Evolutionary conservation across 1,140 invertebrate species (phyloP).

Genomic region (Drosophila kurseongensis): DNA sequence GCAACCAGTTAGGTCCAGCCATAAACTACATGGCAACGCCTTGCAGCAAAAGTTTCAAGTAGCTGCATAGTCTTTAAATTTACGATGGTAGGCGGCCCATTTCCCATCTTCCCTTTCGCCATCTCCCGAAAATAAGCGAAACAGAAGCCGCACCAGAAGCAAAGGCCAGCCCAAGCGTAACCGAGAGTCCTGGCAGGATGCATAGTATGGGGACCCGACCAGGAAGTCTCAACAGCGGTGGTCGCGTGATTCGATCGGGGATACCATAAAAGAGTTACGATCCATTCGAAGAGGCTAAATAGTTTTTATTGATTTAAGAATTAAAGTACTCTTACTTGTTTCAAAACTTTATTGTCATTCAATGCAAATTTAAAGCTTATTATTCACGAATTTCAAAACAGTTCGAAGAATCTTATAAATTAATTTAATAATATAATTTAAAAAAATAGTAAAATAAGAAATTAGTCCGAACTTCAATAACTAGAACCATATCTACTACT

Average conservation of each 20-base stretch:
- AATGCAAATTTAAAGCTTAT: too few species aligned
- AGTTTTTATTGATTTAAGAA: too few species aligned
- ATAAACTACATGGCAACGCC: conserved; percentile 66
- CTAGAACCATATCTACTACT: too few species aligned
- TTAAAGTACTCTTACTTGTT: too few species aligned
- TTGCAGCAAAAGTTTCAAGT: conserved; percentile 68
- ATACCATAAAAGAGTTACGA: neutral
- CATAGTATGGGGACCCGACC: conserved; percentile 21
- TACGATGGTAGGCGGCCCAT: conserved; percentile 54
- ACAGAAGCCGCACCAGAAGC: conserved; percentile 54
- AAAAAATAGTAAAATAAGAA: too few species aligned
- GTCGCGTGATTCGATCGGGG: conserved; percentile 1
- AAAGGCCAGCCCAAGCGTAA: conserved; percentile 63
- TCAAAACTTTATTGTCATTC: too few species aligned
- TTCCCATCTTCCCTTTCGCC: conserved; percentile 1
- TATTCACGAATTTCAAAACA: too few species aligned
- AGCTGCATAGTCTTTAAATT: conserved; percentile 76
- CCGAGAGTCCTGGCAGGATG: conserved; percentile 60
- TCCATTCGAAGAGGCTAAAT: too few species aligned
- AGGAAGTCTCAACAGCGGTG: conserved; percentile 23
- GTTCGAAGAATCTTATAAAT: too few species aligned
- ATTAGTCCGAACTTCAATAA: too few species aligned
- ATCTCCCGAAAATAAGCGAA: conserved; percentile 43
- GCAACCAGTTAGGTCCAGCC: conserved; percentile 41
- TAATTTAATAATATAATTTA: too few species aligned